Evolutionary conservation across 2,888 invertebrate species (phyloP).

Genomic region (Schizaphis graminum): DNA sequence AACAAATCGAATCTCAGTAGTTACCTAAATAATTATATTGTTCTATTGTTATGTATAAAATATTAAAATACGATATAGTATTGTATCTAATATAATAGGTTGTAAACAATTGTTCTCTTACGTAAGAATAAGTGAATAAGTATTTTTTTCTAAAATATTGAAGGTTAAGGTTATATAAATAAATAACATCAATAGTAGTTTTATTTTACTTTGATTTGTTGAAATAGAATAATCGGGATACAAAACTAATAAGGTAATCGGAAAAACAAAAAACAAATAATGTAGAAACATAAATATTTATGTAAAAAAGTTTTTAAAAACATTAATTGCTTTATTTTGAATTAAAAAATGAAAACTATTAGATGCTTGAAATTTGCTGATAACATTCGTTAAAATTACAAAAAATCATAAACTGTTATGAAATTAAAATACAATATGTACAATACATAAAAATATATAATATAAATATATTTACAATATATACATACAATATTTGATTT

Average conservation of each 20-base stretch:
- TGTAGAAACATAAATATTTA: not conserved
- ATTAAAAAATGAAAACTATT: not conserved
- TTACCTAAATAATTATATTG: not conserved
- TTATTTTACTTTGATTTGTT: not conserved
- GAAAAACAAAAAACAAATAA: not conserved
- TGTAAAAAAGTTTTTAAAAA: not conserved
- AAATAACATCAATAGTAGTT: not conserved
- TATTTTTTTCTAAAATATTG: not conserved
- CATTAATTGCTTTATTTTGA: not conserved
- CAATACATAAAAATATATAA: too few species aligned
- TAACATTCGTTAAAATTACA: not conserved
- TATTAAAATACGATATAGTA: not conserved
- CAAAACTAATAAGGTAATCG: not conserved
- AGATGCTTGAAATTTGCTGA: not conserved
- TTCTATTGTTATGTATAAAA: not conserved
- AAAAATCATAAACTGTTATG: not conserved
- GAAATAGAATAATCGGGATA: not conserved
- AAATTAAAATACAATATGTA: not conserved
- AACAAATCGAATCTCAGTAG: not conserved
- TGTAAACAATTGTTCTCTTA: not conserved
- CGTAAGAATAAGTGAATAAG: not conserved
- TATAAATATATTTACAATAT: too few species aligned
- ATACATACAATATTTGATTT: not conserved
- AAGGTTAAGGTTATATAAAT: not conserved
- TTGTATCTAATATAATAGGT: not conserved